phyloP scores from a whole-genome alignment of 2,888 invertebrate species.

The Fragum fragum region DNA sequence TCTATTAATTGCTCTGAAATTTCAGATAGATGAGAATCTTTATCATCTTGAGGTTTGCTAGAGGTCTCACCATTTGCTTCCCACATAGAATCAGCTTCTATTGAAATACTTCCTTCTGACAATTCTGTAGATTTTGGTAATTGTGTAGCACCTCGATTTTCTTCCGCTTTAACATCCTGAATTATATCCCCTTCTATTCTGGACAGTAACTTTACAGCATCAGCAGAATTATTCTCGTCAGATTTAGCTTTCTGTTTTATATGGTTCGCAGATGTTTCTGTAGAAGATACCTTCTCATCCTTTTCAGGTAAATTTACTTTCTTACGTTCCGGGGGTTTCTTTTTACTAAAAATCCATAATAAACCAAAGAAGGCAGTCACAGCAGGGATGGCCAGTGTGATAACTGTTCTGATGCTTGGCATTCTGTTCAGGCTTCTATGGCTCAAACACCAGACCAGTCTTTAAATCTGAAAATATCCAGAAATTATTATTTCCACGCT shows the following conservation, averaged over 20 bases:
- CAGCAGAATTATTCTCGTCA: constrained; percentile 28
- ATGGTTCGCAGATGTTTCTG: background rate
- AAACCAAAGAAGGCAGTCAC: constrained; percentile 76
- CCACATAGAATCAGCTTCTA: background rate
- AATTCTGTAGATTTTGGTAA: no score
- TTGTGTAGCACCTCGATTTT: no score
- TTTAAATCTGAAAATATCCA: no score
- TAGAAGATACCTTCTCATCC: background rate
- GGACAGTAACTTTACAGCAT: background rate
- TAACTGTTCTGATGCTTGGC: constrained; percentile 65
- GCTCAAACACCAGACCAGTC: background rate
- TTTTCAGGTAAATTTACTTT: constrained; percentile 3
- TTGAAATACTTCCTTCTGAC: background rate
- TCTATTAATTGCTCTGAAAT: background rate
- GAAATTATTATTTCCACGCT: no score
- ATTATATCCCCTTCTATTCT: background rate
- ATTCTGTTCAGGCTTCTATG: constrained; percentile 27
- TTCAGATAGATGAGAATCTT: background rate
- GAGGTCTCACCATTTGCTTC: background rate
- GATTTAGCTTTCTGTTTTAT: constrained; percentile 14
- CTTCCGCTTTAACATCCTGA: background rate
- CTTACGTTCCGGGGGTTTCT: constrained; percentile 55
- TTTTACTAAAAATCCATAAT: constrained; percentile 77
- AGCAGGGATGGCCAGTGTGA: constrained; percentile 73
- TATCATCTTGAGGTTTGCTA: background rate